These are phyloP conservation scores for Cuniculus paca DNA, from an alignment of 2,797 vertebrate genomes.

Conservation along the genomic window DNA sequence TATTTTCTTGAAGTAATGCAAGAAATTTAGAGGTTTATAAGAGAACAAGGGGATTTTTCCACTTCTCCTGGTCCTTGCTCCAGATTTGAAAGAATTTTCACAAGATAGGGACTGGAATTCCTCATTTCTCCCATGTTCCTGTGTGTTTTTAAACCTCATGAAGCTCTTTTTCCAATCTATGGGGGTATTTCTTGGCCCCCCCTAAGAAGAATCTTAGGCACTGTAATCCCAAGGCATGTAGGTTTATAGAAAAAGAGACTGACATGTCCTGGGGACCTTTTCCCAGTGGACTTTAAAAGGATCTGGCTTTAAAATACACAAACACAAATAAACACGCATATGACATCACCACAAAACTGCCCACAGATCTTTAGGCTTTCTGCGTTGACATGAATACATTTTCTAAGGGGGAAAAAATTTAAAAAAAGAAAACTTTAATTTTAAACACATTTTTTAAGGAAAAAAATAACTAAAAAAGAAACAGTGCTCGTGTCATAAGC, in stretches of 20 bases:
- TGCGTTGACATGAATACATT: constrained; percentile 78
- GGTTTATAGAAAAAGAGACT: constrained; percentile 52
- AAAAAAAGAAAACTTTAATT: no score
- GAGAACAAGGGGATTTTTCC: neutral
- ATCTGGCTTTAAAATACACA: constrained; percentile 73
- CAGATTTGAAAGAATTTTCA: constrained; percentile 42
- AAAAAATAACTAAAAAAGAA: constrained; percentile 77
- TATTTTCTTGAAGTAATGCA: constrained; percentile 14
- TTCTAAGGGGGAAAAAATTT: constrained; percentile 73
- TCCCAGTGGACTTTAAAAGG: constrained; percentile 60
- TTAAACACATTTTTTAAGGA: constrained; percentile 85
- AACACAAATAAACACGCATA: neutral
- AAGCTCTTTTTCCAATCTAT: constrained; percentile 49
- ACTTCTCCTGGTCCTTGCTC: neutral
- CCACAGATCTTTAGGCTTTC: constrained; percentile 74
- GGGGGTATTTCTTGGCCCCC: constrained; percentile 55
- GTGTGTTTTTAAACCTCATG: constrained; percentile 67
- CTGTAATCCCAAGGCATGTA: constrained; percentile 37
- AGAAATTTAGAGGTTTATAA: constrained; percentile 1
- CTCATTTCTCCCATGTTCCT: constrained; percentile 54
- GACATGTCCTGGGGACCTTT: constrained; percentile 16
- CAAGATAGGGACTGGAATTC: constrained; percentile 55
- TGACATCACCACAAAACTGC: constrained; percentile 76
- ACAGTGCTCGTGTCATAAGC: constrained; percentile 79
- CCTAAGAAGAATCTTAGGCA: neutral